Percentiles rank a stretch among this genome's conserved stretches.
phyloP scores from a whole-genome alignment of 1,140 invertebrate species.

The Diuraphis noxia region DNA sequence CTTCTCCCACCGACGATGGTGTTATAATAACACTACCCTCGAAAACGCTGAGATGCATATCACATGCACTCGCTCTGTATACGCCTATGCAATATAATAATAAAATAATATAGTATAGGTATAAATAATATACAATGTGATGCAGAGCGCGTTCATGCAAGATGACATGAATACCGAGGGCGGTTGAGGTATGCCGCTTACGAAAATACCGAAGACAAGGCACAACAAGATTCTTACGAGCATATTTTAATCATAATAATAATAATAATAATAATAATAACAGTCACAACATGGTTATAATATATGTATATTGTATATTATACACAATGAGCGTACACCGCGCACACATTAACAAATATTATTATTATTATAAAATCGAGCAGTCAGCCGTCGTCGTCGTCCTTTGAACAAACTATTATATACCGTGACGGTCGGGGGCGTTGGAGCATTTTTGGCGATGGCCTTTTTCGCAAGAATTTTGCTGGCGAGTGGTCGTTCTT shows the following conservation, averaged over 20 bases:
- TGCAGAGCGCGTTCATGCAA: not conserved
- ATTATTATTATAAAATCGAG: not conserved
- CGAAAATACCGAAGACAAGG: not conserved
- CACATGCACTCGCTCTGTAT: not conserved
- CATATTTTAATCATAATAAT: not conserved
- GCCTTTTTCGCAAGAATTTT: conserved; percentile 23
- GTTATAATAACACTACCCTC: not conserved
- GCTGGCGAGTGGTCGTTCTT: not conserved
- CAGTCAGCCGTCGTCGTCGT: not conserved
- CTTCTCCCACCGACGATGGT: accelerated
- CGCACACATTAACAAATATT: not conserved
- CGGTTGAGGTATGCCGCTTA: not conserved
- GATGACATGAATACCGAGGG: not conserved
- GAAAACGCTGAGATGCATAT: not conserved
- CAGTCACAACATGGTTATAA: not conserved
- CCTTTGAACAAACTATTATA: not conserved
- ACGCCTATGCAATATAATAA: not conserved
- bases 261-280: not conserved
- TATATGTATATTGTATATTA: not conserved
- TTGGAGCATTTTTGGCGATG: not conserved
- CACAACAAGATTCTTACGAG: not conserved
- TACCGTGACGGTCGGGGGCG: not conserved
- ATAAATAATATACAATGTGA: not conserved
- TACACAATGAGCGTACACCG: not conserved
- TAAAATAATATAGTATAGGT: not conserved